Base-by-base conservation (phyloP, 1,140 invertebrate genomes). In the Saccostrea echinata region DNA sequence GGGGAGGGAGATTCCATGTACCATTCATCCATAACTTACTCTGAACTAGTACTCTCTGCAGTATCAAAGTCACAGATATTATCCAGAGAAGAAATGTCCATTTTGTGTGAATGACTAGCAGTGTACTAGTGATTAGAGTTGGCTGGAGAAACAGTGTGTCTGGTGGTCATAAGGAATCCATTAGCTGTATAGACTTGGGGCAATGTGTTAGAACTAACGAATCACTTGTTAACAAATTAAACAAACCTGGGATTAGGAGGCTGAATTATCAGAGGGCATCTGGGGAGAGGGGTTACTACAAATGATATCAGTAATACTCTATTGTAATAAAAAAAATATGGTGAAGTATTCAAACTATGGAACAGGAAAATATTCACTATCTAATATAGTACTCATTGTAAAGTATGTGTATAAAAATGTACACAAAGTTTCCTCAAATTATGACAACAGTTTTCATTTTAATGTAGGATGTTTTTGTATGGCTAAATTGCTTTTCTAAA, bases 141-240 rank as follows among this genome's bases (percentile, higher is more conserved):
- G 68, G 68, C 68, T 16, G 11, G 27, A 30, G 27, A 76, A 76
- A 16, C 30, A 30, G 18, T 33, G 24, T 27, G 27, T 27, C 12
- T 33, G 30, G 27, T 76, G 68, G 68, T 76, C 68, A 76, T 30
- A 76, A 76, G 68, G 68, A 76, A 27, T 76, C 27, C 68, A 76
- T 76, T 76, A 76, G 27, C 68, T 30, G 27, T 30, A 76, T 24
- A 76, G 24, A 76, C 68, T 13, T 27, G 13, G 13, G 27, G 68
- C 13, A 18, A 61, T 76, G 68, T 27, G 68, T 11, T 11, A 33
- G 16, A 76, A 27, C 68, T 33, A 76, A 76, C 27, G 16, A 76
- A 76, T 27, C 68, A 76, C 68, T 76, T 76, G 68, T 76, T 30
- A 76, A 68, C 64, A 68, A 68, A 76, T 76, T 76, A 61, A 18